phyloP scores from a whole-genome alignment of 2,888 invertebrate genomes.

The Disparrhopalites patrizii region DNA sequence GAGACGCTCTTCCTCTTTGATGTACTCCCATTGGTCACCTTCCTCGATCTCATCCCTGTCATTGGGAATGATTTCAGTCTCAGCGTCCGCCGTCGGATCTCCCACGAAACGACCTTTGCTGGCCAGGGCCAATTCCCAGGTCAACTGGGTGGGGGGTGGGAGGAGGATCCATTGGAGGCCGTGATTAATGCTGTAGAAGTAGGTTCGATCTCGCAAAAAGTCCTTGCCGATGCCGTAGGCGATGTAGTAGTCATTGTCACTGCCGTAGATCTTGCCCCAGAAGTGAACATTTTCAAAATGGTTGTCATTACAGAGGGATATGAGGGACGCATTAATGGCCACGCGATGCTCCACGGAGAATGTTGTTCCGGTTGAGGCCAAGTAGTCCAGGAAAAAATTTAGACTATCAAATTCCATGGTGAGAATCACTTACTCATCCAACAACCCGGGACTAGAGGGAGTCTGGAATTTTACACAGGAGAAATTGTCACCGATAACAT shows the following conservation, averaged over 20 bases:
- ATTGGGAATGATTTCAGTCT: conserved; percentile 41
- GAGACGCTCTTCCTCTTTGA: conserved; percentile 76
- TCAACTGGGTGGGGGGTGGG: conserved; percentile 31
- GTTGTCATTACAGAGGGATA: conserved; percentile 75
- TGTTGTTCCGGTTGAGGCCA: conserved; percentile 64
- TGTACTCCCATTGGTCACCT: conserved; percentile 48
- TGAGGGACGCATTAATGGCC: conserved; percentile 68
- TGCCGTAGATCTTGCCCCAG: conserved; percentile 79
- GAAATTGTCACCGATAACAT: too few species aligned
- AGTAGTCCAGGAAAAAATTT: conserved; percentile 56
- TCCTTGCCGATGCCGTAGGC: conserved; percentile 74
- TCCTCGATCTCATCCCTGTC: conserved; percentile 42
- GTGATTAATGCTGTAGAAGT: conserved; percentile 62
- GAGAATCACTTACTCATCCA: too few species aligned
- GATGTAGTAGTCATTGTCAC: conserved; percentile 74
- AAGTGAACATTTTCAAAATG: conserved; percentile 76
- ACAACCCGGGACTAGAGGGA: too few species aligned
- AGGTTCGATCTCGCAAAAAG: conserved; percentile 66
- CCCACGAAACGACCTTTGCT: conserved; percentile 44
- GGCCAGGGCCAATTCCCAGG: conserved; percentile 36
- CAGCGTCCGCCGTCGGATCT: conserved; percentile 43
- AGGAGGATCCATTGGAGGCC: conserved; percentile 45
- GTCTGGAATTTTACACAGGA: too few species aligned
- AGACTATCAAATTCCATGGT: conserved; percentile 59
- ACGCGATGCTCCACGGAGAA: conserved; percentile 67